Evolutionary conservation across 2,888 invertebrate species (phyloP).

Genomic region (Oscheius onirici): DNA sequence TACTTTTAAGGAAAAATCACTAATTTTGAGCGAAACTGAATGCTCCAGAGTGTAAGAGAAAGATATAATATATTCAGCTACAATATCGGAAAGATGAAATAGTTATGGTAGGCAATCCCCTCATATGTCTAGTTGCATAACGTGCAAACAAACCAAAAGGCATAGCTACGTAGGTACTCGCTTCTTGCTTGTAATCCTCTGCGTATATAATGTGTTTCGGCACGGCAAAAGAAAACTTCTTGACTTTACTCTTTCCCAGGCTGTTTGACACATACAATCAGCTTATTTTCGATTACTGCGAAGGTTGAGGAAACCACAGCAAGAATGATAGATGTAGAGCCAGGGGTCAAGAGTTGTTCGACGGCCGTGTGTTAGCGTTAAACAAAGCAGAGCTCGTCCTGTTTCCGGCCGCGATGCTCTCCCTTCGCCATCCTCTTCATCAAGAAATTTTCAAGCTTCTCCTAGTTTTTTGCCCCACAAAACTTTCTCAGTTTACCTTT

Average conservation of each 20-base stretch:
- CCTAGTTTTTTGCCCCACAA: background rate
- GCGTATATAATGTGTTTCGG: slow-evolving; percentile 18
- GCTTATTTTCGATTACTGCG: slow-evolving; percentile 13
- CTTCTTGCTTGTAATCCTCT: slow-evolving; percentile 7
- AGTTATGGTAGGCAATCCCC: background rate
- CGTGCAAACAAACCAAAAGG: slow-evolving; percentile 24
- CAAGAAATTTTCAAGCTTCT: background rate
- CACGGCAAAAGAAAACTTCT: background rate
- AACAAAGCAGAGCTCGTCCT: slow-evolving; percentile 28
- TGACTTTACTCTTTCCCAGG: background rate
- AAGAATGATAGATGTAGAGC: slow-evolving; percentile 26
- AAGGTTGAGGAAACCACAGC: slow-evolving; percentile 7
- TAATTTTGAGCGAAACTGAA: no score
- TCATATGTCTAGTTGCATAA: background rate
- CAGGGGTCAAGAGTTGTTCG: slow-evolving; percentile 30
- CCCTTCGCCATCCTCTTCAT: background rate
- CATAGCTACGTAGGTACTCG: slow-evolving; percentile 22
- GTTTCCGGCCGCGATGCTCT: slow-evolving; percentile 8
- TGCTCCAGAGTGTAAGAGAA: no score
- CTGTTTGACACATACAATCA: background rate
- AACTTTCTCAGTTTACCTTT: background rate
- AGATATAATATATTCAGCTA: no score
- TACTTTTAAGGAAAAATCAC: no score
- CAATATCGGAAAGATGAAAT: no score
- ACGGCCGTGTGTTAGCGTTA: slow-evolving; percentile 27